Conservation (phyloP, 2,888 invertebrate genomes). For the Ctena decussata region DNA sequence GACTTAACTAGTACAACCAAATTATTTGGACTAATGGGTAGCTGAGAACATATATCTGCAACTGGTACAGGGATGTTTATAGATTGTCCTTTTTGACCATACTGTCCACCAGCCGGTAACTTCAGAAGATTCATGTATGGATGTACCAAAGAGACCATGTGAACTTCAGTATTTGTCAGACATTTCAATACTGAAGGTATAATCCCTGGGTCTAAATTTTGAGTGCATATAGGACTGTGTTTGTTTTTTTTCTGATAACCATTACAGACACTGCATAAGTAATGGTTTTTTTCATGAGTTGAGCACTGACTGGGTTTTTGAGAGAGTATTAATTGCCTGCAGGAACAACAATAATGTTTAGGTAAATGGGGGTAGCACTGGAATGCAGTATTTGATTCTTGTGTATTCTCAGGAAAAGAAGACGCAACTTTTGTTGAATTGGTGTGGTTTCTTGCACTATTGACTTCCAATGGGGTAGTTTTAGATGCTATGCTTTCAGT, state of each 20-base stretch:
- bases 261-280: neutral
- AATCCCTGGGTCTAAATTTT: slow-evolving; percentile 12
- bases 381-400: neutral
- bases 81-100: slow-evolving; percentile 32
- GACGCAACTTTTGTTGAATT: no score
- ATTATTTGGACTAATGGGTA: slow-evolving; percentile 9
- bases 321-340: neutral
- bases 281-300: neutral
- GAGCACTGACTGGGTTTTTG: neutral
- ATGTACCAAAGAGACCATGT: slow-evolving; percentile 20
- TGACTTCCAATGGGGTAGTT: no score
- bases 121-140: slow-evolving; percentile 32
- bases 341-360: neutral
- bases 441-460: no score
- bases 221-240: neutral
- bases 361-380: neutral
- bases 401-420: no score
- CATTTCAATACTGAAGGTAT: neutral
- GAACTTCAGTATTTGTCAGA: neutral
- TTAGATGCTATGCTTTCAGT: no score
- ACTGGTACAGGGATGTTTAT: slow-evolving; percentile 38
- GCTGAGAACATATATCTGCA: slow-evolving; percentile 4
- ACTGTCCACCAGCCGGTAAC: slow-evolving; percentile 37
- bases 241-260: neutral
- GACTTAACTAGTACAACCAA: neutral